Evolutionary conservation across 2,888 invertebrate species (phyloP), one percentile per base, ranked within the genome.

Genomic region (Trachelus troglodyta): DNA sequence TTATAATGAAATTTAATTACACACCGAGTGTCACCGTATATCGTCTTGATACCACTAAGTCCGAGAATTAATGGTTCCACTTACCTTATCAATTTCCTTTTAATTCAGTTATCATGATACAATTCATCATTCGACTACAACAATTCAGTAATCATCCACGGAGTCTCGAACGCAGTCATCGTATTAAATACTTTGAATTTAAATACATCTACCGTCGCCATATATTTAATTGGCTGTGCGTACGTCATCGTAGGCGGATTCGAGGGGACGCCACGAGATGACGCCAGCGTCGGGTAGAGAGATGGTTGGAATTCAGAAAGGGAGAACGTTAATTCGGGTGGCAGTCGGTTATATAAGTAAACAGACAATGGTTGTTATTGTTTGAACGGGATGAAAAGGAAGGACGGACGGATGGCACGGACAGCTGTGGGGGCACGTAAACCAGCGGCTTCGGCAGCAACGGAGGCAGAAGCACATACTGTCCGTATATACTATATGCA

Each of bases 291-390:
- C 71, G 71, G 71, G 71, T 15, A 71, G 31, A 30, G 71, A 31
- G 31, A 71, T 31, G 33, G 12, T 15, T 31, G 33, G 71, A 71
- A 33, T 33, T 33, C 71, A 71, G 33, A 71, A 33, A 33, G 30
- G 31, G 81, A 74, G 33, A 68, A 75, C 75, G 40, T 73, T 37
- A 30, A 69, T 69, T 75, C 81, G 71, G 80, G 79, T 78, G 79
- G 76, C 78, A 77, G 79, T 81, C 84, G 69, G 83, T 86, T 84
- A 84, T 85, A 86, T 85, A 84, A 87, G 84, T 83, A 82, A 84
- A 87, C 82, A 85, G 83, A 88, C 86, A 88, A 88, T 86, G 86
- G 84, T 86, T 83, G 86, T 86, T 87, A 88, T 88, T 87, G 88
- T 88, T 87, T 87, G 86, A 85, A 80, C 83, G 83, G 82, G 84